Base-by-base conservation (phyloP, 2,888 invertebrate genomes). In the Calameuta idolon region DNA sequence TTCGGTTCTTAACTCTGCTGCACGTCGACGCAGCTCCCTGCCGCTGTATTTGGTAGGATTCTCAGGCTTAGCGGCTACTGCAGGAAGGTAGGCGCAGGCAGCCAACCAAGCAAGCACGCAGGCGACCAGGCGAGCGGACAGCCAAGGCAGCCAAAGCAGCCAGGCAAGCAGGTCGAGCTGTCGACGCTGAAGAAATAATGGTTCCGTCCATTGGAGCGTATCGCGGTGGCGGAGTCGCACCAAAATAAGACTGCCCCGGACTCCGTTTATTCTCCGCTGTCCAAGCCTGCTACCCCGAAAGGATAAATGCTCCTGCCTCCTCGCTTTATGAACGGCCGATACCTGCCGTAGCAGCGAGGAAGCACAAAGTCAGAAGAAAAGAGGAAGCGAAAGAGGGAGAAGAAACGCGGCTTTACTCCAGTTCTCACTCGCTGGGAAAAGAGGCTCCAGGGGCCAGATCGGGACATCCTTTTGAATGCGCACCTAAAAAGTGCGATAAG, bases 131-230 rank as follows among this genome's bases (percentile, higher is more conserved):
- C 31, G 4, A n/a, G n/a, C 40, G 40, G 40, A 15, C 40, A 40
- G 40, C 37, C 37, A 4, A 12, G 37, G 37, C 37, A 37, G 37
- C 40, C 40, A 40, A 40, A 5, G 30, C 69, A 33, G 31, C 31
- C 69, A 33, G 69, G 69, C 40, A 35, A 55, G 75, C 75, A 75
- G 68, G 76, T 73, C 79, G 69, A 76, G 73, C 88, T 87, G 87
- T 88, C 88, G 87, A 84, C 87, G 85, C 86, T 86, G 87, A 87
- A 87, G 88, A 87, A 87, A 87, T 87, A 88, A 88, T 87, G 87
- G 88, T 85, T 81, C 80, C 80, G 80, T 80, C 83, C 84, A 85
- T 85, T 85, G 81, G 75, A 31, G 73, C 69, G 73, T 73, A 33
- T 40, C 68, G 81, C 76, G 80, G 78, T 79, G 73, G 80, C 83